Percentiles rank a stretch among this genome's conserved stretches.
Evolutionary conservation across 2,888 invertebrate genomes (phyloP).

Genomic region (Agonum fuliginosum): DNA sequence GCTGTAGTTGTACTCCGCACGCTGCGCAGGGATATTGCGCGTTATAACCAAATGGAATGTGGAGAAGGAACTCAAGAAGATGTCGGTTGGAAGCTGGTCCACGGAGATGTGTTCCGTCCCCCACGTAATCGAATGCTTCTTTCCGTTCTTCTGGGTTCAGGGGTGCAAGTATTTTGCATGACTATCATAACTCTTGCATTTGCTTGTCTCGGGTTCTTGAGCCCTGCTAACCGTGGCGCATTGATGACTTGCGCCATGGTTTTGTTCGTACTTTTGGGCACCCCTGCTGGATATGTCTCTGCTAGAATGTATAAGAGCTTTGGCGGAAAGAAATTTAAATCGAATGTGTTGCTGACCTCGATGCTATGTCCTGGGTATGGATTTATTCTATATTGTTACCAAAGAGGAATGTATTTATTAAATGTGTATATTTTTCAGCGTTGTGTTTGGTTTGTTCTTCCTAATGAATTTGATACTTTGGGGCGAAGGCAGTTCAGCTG

Average conservation of each 20-base stretch:
- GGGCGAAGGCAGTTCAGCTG: constrained; percentile 96
- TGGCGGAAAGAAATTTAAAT: constrained; percentile 99
- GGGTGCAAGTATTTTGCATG: constrained; percentile 97
- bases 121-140: constrained; percentile 97
- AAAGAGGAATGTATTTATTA: too few species aligned
- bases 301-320: constrained; percentile 99
- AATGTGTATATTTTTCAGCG: constrained; percentile 77
- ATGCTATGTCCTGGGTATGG: constrained; percentile 96
- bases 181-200: constrained; percentile 95
- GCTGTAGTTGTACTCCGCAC: constrained; percentile 99
- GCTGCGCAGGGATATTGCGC: constrained; percentile 97
- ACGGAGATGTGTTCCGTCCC: constrained; percentile 98
- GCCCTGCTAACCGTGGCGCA: constrained; percentile 98
- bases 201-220: constrained; percentile 99
- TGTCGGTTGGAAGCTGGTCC: constrained; percentile 98
- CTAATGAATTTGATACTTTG: constrained; percentile 97
- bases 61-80: constrained; percentile 96
- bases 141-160: constrained; percentile 95
- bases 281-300: constrained; percentile 97
- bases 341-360: constrained; percentile 96
- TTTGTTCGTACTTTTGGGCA: constrained; percentile 96
- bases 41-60: constrained; percentile 96
- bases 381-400: neutral
- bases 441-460: constrained; percentile 98
- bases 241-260: constrained; percentile 99